phyloP scores from a whole-genome alignment of 2,888 invertebrate genomes.

The Polydrusus tereticollis region DNA sequence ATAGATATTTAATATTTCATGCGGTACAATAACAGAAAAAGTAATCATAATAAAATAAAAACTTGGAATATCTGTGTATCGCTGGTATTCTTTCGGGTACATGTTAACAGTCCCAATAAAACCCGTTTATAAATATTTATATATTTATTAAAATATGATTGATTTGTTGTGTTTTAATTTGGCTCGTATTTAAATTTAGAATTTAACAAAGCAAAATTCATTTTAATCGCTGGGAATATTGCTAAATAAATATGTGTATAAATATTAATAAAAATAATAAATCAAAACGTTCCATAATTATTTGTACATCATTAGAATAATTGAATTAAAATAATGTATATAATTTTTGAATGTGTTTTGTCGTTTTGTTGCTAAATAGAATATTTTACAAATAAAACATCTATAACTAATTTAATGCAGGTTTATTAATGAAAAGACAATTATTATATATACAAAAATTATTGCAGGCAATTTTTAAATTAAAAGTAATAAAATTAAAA shows the following conservation, averaged over 20 bases:
- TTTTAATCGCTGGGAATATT: neutral
- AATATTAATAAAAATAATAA: slow-evolving; percentile 14
- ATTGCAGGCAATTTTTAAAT: too few relatives aligned
- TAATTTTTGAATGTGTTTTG: neutral
- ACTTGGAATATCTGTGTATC: too few relatives aligned
- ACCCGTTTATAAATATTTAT: slow-evolving; percentile 9
- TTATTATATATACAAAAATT: too few relatives aligned
- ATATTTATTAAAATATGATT: slow-evolving; percentile 7
- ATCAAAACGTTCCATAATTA: neutral
- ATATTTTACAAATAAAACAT: too few relatives aligned
- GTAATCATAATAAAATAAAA: neutral
- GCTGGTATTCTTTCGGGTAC: neutral
- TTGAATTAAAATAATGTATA: neutral
- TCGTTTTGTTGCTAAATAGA: neutral
- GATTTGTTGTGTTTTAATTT: slow-evolving; percentile 5
- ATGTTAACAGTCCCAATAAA: neutral
- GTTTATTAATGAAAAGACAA: too few relatives aligned
- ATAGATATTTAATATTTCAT: neutral
- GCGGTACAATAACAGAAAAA: neutral
- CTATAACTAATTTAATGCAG: too few relatives aligned
- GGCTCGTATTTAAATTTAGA: slow-evolving; percentile 7
- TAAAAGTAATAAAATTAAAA: too few relatives aligned
- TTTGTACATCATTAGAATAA: neutral
- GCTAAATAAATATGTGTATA: slow-evolving; percentile 3
- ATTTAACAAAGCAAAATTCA: slow-evolving; percentile 1